A percentile compares a stretch with the other conserved stretches of the same genome.
phyloP scores from a whole-genome alignment of 2,888 invertebrate genomes.

The Xanthorhoe designata region DNA sequence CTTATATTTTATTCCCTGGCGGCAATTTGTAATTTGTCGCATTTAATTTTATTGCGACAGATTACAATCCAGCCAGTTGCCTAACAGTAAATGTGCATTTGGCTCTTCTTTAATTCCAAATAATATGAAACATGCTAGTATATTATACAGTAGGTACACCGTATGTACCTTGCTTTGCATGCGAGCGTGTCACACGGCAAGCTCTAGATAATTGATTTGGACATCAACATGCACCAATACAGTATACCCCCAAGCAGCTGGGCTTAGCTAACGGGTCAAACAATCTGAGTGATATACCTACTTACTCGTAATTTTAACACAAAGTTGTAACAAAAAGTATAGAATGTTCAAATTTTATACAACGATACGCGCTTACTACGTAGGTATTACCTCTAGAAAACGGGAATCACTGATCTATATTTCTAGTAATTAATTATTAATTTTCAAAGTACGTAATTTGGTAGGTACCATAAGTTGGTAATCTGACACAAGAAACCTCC shows the following conservation, averaged over 20 bases:
- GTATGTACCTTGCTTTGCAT: constrained; percentile 6
- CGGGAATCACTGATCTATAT: background rate
- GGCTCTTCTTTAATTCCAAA: background rate
- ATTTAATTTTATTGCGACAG: constrained; percentile 4
- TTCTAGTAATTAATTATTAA: constrained; percentile 5
- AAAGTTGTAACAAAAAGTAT: background rate
- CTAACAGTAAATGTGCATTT: constrained; percentile 6
- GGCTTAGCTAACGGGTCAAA: background rate
- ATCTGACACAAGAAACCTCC: constrained; percentile 34
- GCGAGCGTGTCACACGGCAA: constrained; percentile 23
- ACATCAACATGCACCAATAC: constrained; percentile 27
- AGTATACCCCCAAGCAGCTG: background rate
- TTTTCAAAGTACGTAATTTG: constrained; percentile 22
- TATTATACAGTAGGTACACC: constrained; percentile 1
- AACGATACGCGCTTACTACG: too few relatives aligned
- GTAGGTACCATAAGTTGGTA: constrained; percentile 30
- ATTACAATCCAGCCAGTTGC: background rate
- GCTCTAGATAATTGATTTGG: constrained; percentile 29
- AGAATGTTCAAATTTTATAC: too few relatives aligned
- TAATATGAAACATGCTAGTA: background rate
- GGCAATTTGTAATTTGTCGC: constrained; percentile 3
- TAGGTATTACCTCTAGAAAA: background rate
- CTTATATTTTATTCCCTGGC: background rate
- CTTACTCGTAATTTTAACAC: background rate
- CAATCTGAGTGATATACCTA: background rate